Evolutionary conservation across 2,888 invertebrate genomes (phyloP), one percentile per base, ranked within the genome.

Genomic region (Frankliniella intonsa): DNA sequence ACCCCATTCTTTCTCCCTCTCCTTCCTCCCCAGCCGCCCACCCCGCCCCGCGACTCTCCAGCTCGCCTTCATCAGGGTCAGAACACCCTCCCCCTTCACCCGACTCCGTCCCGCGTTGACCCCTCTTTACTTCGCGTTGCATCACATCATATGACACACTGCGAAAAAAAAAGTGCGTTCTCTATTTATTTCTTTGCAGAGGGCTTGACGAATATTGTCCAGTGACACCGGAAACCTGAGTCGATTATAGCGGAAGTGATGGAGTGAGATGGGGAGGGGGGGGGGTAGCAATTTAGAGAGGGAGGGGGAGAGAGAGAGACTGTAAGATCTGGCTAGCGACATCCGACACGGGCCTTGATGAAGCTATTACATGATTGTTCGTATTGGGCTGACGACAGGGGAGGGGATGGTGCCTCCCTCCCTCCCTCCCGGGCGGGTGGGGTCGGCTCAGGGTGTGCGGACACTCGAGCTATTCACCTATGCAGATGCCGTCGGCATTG

Each of bases 391-490:
- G 17, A n/a, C 14, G n/a, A 62, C n/a, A 14, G 62, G 62, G 62
- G 62, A 62, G 17, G 62, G 62, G 62, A n/a, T 7, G 62, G 62
- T 12, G 17, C 19, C 38, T 38, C 38, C 38, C 38, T 38, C 38
- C 38, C 2, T 38, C n/a, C n/a, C n/a, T n/a, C n/a, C n/a, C n/a
- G 17, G 62, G 7, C 12, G 11, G 19, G 62, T 55, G 1, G 62
- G 14, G 62, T 17, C 7, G 62, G 62, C 19, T 10, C 12, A n/a
- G 62, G 62, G 62, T 17, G 62, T 0, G 17, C 14, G 19, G 62
- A 62, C 62, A 62, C 62, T 62, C 62, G 62, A 69, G 69, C 81
- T 81, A 62, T 81, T 81, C 51, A 55, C 81, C 51, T 81, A 81
- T 62, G 55, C 55, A 55, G 25, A 50, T 51, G 19, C 14, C 25